Conservation (phyloP, 2,888 invertebrate genomes). For the Aquatica leii region DNA sequence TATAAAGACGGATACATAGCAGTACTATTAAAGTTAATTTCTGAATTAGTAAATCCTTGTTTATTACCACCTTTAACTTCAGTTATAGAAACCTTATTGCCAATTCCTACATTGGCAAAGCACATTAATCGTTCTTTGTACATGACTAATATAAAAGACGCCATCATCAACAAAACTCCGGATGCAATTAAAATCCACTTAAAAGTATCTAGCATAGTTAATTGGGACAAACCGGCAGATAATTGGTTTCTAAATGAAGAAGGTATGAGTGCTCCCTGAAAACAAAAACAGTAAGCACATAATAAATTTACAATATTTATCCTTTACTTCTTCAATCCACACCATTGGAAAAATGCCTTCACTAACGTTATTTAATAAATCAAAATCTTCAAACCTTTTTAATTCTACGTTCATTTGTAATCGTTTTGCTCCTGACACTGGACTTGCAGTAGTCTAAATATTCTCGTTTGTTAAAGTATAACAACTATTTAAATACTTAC, state of each 20-base stretch:
- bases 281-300: background rate
- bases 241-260: conserved; percentile 57
- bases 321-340: conserved; percentile 70
- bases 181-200: conserved; percentile 61
- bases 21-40: conserved; percentile 34
- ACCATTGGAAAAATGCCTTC: conserved; percentile 67
- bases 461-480: background rate
- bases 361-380: conserved; percentile 63
- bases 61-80: conserved; percentile 14
- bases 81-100: conserved; percentile 39
- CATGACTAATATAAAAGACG: conserved; percentile 41
- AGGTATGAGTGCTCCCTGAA: conserved; percentile 45
- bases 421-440: conserved; percentile 63
- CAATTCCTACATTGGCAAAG: conserved; percentile 36
- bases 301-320: conserved; percentile 58
- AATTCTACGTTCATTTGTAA: conserved; percentile 68
- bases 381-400: conserved; percentile 58
- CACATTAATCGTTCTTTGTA: conserved; percentile 44
- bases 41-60: conserved; percentile 1
- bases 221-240: conserved; percentile 55
- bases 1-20: conserved; percentile 38
- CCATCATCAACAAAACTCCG: conserved; percentile 50
- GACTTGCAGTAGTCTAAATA: conserved; percentile 64
- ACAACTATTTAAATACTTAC: conserved; percentile 55
- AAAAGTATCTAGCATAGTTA: conserved; percentile 58